Evolutionary conservation across 2,888 invertebrate genomes (phyloP).

Genomic region (Mesorhabditis sp.): DNA sequence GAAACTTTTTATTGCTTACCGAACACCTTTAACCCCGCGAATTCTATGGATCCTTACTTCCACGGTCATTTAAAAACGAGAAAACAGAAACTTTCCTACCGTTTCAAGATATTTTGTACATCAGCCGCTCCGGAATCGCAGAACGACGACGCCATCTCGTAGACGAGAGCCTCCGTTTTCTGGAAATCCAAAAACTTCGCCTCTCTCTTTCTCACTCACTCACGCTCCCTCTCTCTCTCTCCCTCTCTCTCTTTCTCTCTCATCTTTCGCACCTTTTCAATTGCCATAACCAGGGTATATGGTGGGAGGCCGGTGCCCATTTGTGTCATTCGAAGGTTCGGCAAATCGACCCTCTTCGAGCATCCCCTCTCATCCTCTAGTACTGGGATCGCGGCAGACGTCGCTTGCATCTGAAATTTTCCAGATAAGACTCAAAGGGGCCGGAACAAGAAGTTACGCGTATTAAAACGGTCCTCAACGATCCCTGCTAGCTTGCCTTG

Average conservation of each 20-base stretch:
- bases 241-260: neutral
- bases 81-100: slow-evolving; percentile 11
- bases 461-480: neutral
- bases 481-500: too few relatives aligned
- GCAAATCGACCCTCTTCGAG: slow-evolving; percentile 19
- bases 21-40: too few relatives aligned
- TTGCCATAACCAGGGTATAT: slow-evolving; percentile 45
- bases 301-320: slow-evolving; percentile 46
- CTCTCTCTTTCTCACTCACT: neutral
- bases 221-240: too few relatives aligned
- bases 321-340: slow-evolving; percentile 18
- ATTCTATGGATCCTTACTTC: too few relatives aligned
- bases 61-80: too few relatives aligned
- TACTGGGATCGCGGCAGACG: slow-evolving; percentile 27
- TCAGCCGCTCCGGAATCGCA: slow-evolving; percentile 19
- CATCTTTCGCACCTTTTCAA: slow-evolving; percentile 40
- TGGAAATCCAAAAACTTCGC: slow-evolving; percentile 20
- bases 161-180: slow-evolving; percentile 52
- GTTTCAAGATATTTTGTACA: slow-evolving; percentile 19
- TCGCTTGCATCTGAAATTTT: slow-evolving; percentile 7
- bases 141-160: slow-evolving; percentile 41
- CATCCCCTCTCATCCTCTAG: slow-evolving; percentile 24
- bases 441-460: slow-evolving; percentile 6
- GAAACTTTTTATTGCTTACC: too few relatives aligned
- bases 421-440: neutral